Conservation (phyloP, 2,113 vertebrate species). For the Colistium nudipinnis region DNA sequence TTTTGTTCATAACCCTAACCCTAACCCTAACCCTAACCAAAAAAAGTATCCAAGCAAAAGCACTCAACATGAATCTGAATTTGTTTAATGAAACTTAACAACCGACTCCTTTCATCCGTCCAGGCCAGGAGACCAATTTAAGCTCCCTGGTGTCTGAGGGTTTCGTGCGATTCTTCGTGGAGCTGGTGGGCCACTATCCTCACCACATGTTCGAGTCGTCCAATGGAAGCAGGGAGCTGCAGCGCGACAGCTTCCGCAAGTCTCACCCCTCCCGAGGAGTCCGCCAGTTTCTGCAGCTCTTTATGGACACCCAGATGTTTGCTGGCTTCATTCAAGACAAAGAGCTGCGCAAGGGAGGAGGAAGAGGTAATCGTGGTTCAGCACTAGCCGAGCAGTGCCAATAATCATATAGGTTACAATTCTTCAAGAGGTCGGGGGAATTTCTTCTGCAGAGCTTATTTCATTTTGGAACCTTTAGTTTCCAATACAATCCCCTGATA, state of each 20-base stretch:
- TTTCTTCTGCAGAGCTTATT: too few species aligned
- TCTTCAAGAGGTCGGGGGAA: too few species aligned
- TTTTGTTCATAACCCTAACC: too few species aligned
- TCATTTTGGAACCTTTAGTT: too few species aligned
- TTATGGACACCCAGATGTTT: slow-evolving; percentile 99
- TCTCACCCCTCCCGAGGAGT: slow-evolving; percentile 89
- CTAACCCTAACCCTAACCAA: too few species aligned
- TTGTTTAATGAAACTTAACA: neutral
- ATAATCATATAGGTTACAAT: neutral
- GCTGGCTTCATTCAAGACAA: slow-evolving; percentile 97
- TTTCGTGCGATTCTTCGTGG: slow-evolving; percentile 95
- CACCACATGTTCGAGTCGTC: slow-evolving; percentile 87
- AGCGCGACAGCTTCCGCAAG: slow-evolving; percentile 91
- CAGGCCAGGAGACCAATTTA: slow-evolving; percentile 71
- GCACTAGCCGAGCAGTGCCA: too few species aligned
- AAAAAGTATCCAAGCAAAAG: too few species aligned
- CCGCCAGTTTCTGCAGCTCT: slow-evolving; percentile 93
- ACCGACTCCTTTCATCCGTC: neutral
- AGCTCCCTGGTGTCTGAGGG: slow-evolving; percentile 91
- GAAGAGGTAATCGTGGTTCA: slow-evolving; percentile 81
- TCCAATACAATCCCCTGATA: neutral
- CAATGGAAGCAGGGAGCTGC: slow-evolving; percentile 85
- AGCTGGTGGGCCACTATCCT: slow-evolving; percentile 94
- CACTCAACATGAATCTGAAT: too few species aligned
- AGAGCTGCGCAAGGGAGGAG: slow-evolving; percentile 88